Evolutionary conservation across 2,888 invertebrate species (phyloP), one percentile per base, ranked within the genome.

Genomic region (Metopia argyrocephala): DNA sequence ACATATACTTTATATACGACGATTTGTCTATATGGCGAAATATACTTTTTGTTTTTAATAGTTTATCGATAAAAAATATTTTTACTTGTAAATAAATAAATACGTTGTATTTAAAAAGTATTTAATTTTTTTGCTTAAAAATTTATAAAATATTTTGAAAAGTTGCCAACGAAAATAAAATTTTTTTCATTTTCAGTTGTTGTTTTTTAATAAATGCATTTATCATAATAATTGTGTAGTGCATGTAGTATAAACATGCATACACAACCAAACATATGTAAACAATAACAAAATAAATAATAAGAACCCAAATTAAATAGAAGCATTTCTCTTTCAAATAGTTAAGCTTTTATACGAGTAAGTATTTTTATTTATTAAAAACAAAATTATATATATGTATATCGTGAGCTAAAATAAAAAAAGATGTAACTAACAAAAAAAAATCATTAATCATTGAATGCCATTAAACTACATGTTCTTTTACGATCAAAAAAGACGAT

Each of bases 131-230:
- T 31, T 38, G 5, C 27, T 54, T 56, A 20, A 66, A 52, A 61
- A 45, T 52, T 3, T 48, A 50, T 25, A 28, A 6, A 65, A 57
- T 52, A 50, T 61, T 76, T 76, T 76, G 76, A 56, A 2, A 61
- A 62, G 3, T 28, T 76, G 76, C 76, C 76, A 76, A 68, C 56
- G 61, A 70, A 70, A 61, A 21, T 5, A 61, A 61, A 52, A 59
- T 54, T 45, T 61, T 3, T 59, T 59, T 75, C 9, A 68, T 38
- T 38, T 38, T 31, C 31, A 31, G 31, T 31, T 31, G 28, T 31
- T 31, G 28, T 31, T 7, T 46, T 68, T 68, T 61, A 68, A 68
- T 68, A 69, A 76, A 76, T 76, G 68, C 46, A 69, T 62, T 38
- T 38, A 12, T 62, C 15, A 66, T 27, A 57, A 27, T 27, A 71